Base-by-base conservation (phyloP, 2,113 vertebrate species). In the Mionectes macconnelli region DNA sequence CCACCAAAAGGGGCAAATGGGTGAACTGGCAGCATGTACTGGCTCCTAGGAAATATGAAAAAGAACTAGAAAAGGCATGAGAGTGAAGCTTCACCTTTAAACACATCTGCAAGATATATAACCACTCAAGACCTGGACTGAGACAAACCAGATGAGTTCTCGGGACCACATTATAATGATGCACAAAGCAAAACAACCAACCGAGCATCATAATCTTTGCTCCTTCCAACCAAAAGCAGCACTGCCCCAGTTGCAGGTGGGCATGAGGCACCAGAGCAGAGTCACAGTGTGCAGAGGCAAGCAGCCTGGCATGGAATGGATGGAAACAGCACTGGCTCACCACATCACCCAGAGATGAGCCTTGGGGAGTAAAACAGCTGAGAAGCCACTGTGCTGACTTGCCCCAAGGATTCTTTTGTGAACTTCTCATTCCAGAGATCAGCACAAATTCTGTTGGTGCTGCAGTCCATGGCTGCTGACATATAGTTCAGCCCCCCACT, bases 241-340 rank as follows among this genome's bases (percentile, higher is more conserved):
- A 3, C 19, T 49, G n/a, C 28, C 50, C 8, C 4, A 14, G 15
- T 22, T 5, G 19, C 28, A 24, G 27, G n/a, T 2, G 5, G 52
- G 25, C 7, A 3, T 1, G 6, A 69, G 21, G 64, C 69, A 64
- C 0, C 0, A 78, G 52, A 0, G 0, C 23, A 49, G 59, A 40
- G 47, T 24, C 47, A 60, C 12, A 4, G 5, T 28, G 50, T 8
- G 1, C 9, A 33, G 27, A n/a, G 33, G 20, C 50, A 31, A 24
- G 62, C 1, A 0, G 35, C 39, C 35, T 1, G 0, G 4, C 47
- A 24, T 20, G 13, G 50, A 55, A 62, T 40, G 23, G 44, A 68
- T 33, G 39, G 63, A 50, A 68, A 35, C 0, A 1, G 27, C 78
- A 17, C 8, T 19, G 59, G 23, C 67, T 57, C 31, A 44, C 19